Conservation (phyloP, 2,113 vertebrate genomes). For the Myxocyprinus asiaticus region DNA sequence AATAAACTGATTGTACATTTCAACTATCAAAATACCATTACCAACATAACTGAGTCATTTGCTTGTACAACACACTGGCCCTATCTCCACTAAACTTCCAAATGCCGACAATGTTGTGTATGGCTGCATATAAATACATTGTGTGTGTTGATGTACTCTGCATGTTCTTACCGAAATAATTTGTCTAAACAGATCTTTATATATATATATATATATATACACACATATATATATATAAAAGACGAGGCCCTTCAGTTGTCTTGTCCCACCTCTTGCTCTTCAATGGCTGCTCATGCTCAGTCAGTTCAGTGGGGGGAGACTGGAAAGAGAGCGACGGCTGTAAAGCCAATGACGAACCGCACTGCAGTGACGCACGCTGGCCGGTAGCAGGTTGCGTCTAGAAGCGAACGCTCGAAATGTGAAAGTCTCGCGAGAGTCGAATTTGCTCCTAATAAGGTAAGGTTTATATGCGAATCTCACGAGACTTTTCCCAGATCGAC, state of each 20-base stretch:
- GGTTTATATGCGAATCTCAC: too few species aligned
- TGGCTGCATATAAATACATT: constrained; percentile 28
- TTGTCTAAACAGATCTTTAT: constrained; percentile 61
- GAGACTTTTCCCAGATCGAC: too few species aligned
- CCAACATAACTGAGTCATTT: not conserved
- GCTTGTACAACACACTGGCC: not conserved
- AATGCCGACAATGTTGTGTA: constrained; percentile 32
- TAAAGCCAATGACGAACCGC: not conserved
- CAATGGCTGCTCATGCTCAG: not conserved
- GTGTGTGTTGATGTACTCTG: constrained; percentile 45
- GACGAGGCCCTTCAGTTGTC: constrained; percentile 51
- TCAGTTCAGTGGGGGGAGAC: constrained; percentile 10
- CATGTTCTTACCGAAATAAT: constrained; percentile 67
- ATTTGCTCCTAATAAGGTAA: too few species aligned
- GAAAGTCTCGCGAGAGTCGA: too few species aligned
- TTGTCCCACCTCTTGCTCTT: constrained; percentile 45
- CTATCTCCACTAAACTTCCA: constrained; percentile 21
- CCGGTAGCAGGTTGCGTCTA: too few species aligned
- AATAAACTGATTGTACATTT: not conserved
- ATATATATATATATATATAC: not conserved
- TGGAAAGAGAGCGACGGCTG: not conserved
- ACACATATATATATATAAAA: constrained; percentile 37
- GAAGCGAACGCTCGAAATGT: too few species aligned
- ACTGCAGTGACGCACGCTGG: not conserved
- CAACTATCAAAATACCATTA: not conserved